These are phyloP conservation scores for Psophia crepitans DNA, from an alignment of 2,113 vertebrate species.

Conservation along the genomic window DNA sequence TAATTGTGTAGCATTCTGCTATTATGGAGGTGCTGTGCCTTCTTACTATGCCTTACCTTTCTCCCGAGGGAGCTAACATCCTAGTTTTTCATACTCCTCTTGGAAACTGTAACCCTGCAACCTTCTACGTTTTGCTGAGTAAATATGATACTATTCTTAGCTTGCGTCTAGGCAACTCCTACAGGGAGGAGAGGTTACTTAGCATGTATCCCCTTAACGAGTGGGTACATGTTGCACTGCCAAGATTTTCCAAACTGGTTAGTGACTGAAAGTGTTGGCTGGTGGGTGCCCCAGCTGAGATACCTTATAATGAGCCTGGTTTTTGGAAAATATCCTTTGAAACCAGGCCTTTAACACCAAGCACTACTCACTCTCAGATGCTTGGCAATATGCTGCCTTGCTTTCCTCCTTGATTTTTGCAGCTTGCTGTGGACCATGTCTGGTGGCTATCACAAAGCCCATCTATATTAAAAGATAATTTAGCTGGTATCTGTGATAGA, in stretches of 20 bases:
- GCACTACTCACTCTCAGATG: background rate
- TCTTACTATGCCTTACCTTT: background rate
- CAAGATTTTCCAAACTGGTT: background rate
- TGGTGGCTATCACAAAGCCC: background rate
- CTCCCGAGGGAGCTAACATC: background rate
- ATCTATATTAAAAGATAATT: background rate
- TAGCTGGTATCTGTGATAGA: background rate
- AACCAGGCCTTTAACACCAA: background rate
- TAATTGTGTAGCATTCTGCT: background rate
- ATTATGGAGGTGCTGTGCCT: background rate
- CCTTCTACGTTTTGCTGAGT: background rate
- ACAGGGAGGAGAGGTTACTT: background rate
- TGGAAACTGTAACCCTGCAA: background rate
- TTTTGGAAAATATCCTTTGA: background rate
- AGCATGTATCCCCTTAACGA: background rate
- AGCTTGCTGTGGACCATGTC: background rate
- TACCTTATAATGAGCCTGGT: background rate
- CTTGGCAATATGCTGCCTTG: background rate
- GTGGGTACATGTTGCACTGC: background rate
- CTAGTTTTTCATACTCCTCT: background rate
- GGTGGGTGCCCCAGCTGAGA: background rate
- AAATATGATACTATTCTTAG: background rate
- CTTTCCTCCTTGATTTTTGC: background rate
- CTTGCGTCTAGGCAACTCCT: background rate
- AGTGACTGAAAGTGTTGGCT: background rate